Base-by-base conservation (phyloP, 1,140 invertebrate species). In the Drosophila bocki region DNA sequence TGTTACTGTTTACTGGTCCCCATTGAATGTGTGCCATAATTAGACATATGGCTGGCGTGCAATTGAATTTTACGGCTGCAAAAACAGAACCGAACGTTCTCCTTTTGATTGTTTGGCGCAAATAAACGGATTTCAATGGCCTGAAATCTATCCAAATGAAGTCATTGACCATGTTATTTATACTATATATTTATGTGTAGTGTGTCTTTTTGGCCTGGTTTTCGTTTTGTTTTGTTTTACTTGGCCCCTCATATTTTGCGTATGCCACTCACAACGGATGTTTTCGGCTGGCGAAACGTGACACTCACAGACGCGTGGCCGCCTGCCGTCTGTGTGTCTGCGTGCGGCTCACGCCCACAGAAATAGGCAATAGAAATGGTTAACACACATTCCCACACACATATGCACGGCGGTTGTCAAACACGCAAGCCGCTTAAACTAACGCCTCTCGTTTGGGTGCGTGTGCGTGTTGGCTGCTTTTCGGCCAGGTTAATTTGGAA, bases 341-440 rank as follows among this genome's bases (percentile, higher is more conserved):
- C 60, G n/a, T 41, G 58, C 1, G 22, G 15, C 56, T 13, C 37
- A 26, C 47, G 7, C 61, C 44, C 50, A 60, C 63, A 59, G 12
- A 32, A 33, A 42, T 74, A 33, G 74, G 58, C 75, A 51, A 78
- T 57, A 33, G 53, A 60, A 78, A 50, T 78, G 58, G 45, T 37
- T 69, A 54, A 62, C 63, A 12, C n/a, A 48, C 13, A 74, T 29
- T 6, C 26, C 5, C 26, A 29, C 26, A 29, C 26, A 29, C 32
- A 62, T 51, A 64, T 71, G 71, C 45, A 68, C 54, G 57, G 50
- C 74, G 62, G 54, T 60, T 72, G 78, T 84, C 56, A 87, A 83
- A 71, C 84, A 87, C 85, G 84, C 79, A 78, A 79, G 75, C 56
- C 61, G 69, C 82, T 86, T 78, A 78, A 84, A 78, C 84, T 78